A percentile compares a stretch with the other conserved stretches of the same genome.
phyloP scores from a whole-genome alignment of 2,113 vertebrate genomes.

The Montifringilla adamsi region DNA sequence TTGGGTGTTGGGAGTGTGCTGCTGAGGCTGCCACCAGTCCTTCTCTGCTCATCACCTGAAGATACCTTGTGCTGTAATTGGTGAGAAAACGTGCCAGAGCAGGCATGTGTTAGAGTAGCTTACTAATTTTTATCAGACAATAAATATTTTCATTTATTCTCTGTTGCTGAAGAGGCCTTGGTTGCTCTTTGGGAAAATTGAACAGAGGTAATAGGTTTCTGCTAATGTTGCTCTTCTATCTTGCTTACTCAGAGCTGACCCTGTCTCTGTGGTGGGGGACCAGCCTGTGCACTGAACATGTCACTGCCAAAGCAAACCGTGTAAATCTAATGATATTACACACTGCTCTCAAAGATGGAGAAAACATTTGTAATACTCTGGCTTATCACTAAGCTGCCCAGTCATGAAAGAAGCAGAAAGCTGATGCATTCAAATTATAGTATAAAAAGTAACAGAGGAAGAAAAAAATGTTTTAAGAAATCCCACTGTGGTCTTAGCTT shows the following conservation, averaged over 20 bases:
- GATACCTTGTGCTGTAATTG: fast-evolving
- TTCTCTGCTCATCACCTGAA: not conserved
- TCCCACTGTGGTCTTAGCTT: not conserved
- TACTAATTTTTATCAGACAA: slow-evolving; percentile 34
- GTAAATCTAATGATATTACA: not conserved
- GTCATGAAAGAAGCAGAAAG: not conserved
- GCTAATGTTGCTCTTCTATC: slow-evolving; percentile 42
- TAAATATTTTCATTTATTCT: slow-evolving; percentile 38
- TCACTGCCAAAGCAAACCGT: slow-evolving; percentile 32
- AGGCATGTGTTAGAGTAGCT: not conserved
- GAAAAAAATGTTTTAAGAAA: not conserved
- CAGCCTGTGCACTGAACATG: not conserved
- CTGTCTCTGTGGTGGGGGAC: not conserved
- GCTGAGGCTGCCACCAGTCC: not conserved
- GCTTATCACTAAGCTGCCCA: slow-evolving; percentile 44
- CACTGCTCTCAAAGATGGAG: slow-evolving; percentile 31
- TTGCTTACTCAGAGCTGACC: slow-evolving; percentile 12
- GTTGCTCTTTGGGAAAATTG: slow-evolving; percentile 38
- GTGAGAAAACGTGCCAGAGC: not conserved
- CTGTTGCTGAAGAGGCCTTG: not conserved
- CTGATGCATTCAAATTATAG: not conserved
- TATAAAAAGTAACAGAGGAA: not conserved
- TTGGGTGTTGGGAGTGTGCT: not conserved
- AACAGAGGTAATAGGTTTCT: slow-evolving; percentile 29
- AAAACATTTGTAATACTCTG: slow-evolving; percentile 13